Conservation (phyloP, 1,140 invertebrate genomes). For the Pygmarrhopalites habei region DNA sequence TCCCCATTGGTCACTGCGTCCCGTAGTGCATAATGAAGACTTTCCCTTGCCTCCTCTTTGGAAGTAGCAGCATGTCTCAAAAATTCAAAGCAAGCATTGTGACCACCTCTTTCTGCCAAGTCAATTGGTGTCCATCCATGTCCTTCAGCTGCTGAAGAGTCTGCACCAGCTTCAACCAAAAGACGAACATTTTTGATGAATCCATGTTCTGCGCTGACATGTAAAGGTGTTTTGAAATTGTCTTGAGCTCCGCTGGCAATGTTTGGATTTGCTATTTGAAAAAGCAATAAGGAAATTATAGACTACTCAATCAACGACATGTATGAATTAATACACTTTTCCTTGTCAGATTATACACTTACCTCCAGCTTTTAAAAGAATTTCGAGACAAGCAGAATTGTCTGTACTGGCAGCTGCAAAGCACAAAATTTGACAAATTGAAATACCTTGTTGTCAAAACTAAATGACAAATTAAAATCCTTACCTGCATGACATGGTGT, state of each 20-base stretch:
- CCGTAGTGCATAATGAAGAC: conserved; percentile 61
- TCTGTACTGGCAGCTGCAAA: conserved; percentile 77
- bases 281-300: conserved; percentile 4
- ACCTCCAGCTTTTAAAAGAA: conserved; percentile 64
- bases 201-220: conserved; percentile 72
- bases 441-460: neutral
- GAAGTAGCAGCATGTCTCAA: conserved; percentile 66
- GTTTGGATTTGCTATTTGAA: conserved; percentile 66
- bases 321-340: no score
- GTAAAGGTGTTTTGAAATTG: conserved; percentile 65
- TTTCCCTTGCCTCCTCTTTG: conserved; percentile 60
- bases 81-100: conserved; percentile 57
- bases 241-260: conserved; percentile 56
- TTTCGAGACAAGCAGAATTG: conserved; percentile 66
- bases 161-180: conserved; percentile 61
- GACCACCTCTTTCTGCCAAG: conserved; percentile 64
- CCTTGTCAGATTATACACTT: no score
- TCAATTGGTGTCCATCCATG: conserved; percentile 63
- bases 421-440: neutral
- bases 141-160: conserved; percentile 56
- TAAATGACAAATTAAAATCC: no score
- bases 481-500: conserved; percentile 78
- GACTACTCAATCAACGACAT: no score
- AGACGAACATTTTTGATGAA: conserved; percentile 61
- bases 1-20: conserved; percentile 65